phyloP scores from a whole-genome alignment of 2,888 invertebrate species.

The Oscheius myriophilus region DNA sequence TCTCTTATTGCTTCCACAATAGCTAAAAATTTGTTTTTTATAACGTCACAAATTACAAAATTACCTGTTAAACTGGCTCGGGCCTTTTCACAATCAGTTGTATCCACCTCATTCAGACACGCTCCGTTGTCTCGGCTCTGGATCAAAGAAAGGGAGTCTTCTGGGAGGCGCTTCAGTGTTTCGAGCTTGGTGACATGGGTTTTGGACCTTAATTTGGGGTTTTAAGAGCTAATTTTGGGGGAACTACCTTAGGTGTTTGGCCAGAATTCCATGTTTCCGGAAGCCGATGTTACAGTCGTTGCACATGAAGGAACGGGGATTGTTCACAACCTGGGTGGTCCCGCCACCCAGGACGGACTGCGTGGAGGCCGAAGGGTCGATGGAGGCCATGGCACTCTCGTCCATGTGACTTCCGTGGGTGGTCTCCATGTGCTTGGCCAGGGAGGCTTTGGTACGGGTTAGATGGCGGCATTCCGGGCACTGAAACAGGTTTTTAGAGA shows the following conservation, averaged over 20 bases:
- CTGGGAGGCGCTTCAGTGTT: constrained; percentile 88
- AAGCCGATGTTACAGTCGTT: constrained; percentile 94
- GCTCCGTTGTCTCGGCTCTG: constrained; percentile 78
- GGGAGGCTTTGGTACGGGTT: constrained; percentile 65
- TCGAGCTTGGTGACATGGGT: constrained; percentile 72
- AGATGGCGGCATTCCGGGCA: constrained; percentile 71
- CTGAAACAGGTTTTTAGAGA: constrained; percentile 32
- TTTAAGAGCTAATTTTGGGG: neutral
- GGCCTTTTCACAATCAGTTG: constrained; percentile 93
- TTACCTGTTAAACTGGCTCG: constrained; percentile 59
- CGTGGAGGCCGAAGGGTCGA: constrained; percentile 46
- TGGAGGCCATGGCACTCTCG: constrained; percentile 39
- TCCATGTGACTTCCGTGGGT: constrained; percentile 48
- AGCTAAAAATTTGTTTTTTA: constrained; percentile 12
- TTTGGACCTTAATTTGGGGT: constrained; percentile 65
- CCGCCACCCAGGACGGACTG: constrained; percentile 50
- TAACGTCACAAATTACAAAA: neutral
- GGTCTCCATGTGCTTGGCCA: constrained; percentile 64
- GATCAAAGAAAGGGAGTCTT: constrained; percentile 89
- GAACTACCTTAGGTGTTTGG: constrained; percentile 84
- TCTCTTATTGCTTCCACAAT: constrained; percentile 44
- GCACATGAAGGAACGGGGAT: constrained; percentile 95
- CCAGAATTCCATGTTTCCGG: constrained; percentile 90
- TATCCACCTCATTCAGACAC: constrained; percentile 92
- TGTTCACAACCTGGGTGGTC: constrained; percentile 70